Evolutionary conservation across 2,113 vertebrate species (phyloP), one percentile per base, ranked within the genome.

Genomic region (Puntigrus tetrazona): DNA sequence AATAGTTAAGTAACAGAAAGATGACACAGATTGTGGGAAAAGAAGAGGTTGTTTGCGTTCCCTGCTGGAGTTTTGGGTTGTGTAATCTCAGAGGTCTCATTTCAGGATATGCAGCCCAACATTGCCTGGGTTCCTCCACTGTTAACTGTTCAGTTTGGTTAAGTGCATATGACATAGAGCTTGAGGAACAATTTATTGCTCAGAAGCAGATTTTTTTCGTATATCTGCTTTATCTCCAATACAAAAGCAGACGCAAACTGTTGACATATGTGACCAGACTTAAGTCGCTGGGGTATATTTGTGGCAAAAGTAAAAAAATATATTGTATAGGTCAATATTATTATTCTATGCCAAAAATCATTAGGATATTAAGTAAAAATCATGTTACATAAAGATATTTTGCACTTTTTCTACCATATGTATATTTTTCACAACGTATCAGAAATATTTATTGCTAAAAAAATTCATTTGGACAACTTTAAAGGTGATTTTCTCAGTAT

Each of bases 1-100:
- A 70, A 38, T 22, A 11, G 20, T 70, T n/a, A 38, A 38, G 67
- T 70, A 70, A n/a, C 10, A 38, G 34, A 93, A 91, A 87, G 93
- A 89, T 92, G 89, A 91, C 89, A 89, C 86, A 31, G 61, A 91
- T 92, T 91, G 91, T 94, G 94, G 94, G 94, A 94, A 93, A 92
- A 89, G 92, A 93, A 93, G 88, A 92, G 78, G 90, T 89, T 93
- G 90, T 93, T 93, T 94, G 92, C 91, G 70, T 93, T 93, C 91
- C 87, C 89, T 77, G n/a, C 78, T 84, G 88, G 82, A 70, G 84
- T 80, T 59, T 78, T 85, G 74, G 38, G 80, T 91, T 89, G 86
- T 85, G 82, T 89, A 86, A 89, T 87, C 87, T 87, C 52, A 77
- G 78, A 67, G 76, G 85, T 50, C 80, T 84, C 74, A 50, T 83